Base-by-base conservation (phyloP, 2,113 vertebrate genomes). In the Stigmatopora nigra region DNA sequence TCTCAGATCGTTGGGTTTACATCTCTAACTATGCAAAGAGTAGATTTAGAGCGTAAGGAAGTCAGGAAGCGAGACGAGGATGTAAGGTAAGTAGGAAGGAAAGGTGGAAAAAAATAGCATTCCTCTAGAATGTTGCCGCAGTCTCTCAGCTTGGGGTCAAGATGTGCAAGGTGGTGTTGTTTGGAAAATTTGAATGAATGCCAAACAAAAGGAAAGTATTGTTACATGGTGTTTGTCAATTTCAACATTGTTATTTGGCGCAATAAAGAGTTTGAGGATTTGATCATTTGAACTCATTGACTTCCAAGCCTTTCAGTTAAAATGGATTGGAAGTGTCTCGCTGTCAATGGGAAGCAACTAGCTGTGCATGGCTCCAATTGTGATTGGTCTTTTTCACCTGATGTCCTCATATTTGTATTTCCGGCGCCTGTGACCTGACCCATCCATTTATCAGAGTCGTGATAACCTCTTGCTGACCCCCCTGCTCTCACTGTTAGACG, bases 391-490 rank as follows among this genome's bases (percentile, higher is more conserved):
- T 63, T 63, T 73, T 63, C 13, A 8, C 38, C 20, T 63, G 36
- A 0, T 48, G 55, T 7, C 70, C 46, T 57, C 67, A 55, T 72
- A 59, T 82, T 81, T 80, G 65, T 58, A 62, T 68, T 71, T 64
- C 62, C 51, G 73, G 49, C 67, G 62, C 69, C 76, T 61, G 81
- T 73, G 83, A 78, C 70, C 57, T 57, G 78, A 76, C 14, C 68
- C 63, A 36, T 7, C n/a, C 60, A 3, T 73, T 61, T 71, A 66
- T 69, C 53, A 25, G 31, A n/a, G 58, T 58, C 68, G 69, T 72
- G 79, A 81, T 81, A 82, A 84, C 81, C 82, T 78, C 73, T 67
- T 64, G 77, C 73, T 80, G 82, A 79, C 71, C 64, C 61, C 61
- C 75, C 13, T 13, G 48, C 70, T 80, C 81, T 87, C 83, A 71